Percentiles rank a stretch among this genome's conserved stretches.
These are phyloP conservation scores for Orgyia antiqua DNA, from an alignment of 2,888 invertebrate species.

Conservation along the genomic window DNA sequence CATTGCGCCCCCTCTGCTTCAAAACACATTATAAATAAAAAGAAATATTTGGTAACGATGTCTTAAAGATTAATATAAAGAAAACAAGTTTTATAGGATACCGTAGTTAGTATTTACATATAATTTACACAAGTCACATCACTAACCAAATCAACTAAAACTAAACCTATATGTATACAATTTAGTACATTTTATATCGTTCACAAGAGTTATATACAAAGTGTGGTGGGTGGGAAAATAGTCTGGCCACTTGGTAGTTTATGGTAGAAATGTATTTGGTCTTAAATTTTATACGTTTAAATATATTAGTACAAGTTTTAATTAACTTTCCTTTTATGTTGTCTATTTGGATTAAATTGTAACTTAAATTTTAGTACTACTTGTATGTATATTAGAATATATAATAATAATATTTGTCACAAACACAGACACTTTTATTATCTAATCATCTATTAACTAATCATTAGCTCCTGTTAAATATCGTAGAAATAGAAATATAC, in stretches of 20 bases:
- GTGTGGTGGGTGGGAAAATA: slow-evolving; percentile 64
- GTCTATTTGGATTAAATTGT: slow-evolving; percentile 14
- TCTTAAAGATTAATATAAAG: slow-evolving; percentile 46
- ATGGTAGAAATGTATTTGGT: slow-evolving; percentile 31
- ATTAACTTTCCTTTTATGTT: slow-evolving; percentile 9
- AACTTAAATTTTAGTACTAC: slow-evolving; percentile 15
- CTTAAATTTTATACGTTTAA: slow-evolving; percentile 24
- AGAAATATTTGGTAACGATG: slow-evolving; percentile 76
- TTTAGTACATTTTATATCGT: slow-evolving; percentile 24
- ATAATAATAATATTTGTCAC: too few relatives aligned
- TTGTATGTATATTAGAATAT: too few relatives aligned
- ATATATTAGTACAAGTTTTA: slow-evolving; percentile 19
- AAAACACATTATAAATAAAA: slow-evolving; percentile 60
- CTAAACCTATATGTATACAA: slow-evolving; percentile 38
- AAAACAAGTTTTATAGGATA: slow-evolving; percentile 29
- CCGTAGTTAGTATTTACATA: slow-evolving; percentile 59
- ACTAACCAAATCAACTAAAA: slow-evolving; percentile 56
- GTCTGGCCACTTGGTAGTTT: slow-evolving; percentile 54
- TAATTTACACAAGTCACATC: slow-evolving; percentile 40
- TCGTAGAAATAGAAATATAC: neutral
- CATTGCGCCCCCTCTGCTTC: slow-evolving; percentile 29
- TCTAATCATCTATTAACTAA: too few relatives aligned
- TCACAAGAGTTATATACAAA: slow-evolving; percentile 54
- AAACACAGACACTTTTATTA: too few relatives aligned
- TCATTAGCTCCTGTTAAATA: too few relatives aligned